Conservation (phyloP, 2,888 invertebrate genomes). For the Ormyrus nitidulus region DNA sequence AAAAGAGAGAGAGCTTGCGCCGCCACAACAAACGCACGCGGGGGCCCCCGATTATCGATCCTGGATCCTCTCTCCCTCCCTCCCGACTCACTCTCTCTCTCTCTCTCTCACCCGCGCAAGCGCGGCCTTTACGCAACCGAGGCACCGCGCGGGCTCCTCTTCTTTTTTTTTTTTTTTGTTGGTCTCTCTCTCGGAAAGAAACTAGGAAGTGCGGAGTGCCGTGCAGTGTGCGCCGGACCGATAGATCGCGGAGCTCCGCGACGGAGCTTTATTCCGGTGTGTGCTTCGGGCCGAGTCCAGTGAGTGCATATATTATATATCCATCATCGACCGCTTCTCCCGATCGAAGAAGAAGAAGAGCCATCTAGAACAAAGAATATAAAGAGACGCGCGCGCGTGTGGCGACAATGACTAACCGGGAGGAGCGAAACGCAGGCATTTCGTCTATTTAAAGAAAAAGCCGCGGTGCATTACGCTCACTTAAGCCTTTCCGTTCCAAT, state of each 20-base stretch:
- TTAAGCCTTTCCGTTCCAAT: too few species aligned
- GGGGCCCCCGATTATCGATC: constrained; percentile 3
- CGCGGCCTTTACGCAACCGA: constrained; percentile 14
- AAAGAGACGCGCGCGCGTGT: too few species aligned
- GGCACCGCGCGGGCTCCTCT: not conserved
- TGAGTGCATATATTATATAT: not conserved
- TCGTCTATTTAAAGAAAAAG: too few species aligned
- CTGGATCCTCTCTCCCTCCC: not conserved
- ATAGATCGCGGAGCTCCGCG: constrained; percentile 34
- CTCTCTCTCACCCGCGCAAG: constrained; percentile 4
- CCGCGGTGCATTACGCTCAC: too few species aligned
- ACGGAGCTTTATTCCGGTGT: not conserved
- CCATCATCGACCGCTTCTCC: not conserved
- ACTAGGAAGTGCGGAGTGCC: constrained; percentile 29
- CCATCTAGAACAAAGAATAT: too few species aligned
- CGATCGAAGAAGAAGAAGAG: not conserved
- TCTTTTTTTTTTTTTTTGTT: not conserved
- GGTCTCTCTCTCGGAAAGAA: not conserved
- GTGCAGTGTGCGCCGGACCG: constrained; percentile 34
- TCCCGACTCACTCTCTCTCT: not conserved
- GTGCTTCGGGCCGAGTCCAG: not conserved
- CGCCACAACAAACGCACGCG: constrained; percentile 17
- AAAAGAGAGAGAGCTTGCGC: not conserved
- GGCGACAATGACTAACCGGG: too few species aligned
- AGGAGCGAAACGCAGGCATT: too few species aligned